Base-by-base conservation (phyloP, 1,140 invertebrate genomes). In the Steinernema feltiae region DNA sequence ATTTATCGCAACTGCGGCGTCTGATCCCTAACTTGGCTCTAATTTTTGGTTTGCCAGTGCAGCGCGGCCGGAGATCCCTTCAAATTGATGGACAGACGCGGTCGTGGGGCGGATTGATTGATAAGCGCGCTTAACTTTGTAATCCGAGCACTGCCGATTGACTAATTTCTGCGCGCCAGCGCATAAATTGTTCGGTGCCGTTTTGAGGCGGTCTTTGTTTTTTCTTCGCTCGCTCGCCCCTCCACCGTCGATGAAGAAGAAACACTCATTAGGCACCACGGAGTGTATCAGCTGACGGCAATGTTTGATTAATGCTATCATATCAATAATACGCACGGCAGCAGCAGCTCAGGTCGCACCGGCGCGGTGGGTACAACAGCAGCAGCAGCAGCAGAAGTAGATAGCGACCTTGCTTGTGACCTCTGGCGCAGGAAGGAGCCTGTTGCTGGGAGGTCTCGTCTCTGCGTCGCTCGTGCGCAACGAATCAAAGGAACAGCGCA, bases 251-350 rank as follows among this genome's bases (percentile, higher is more conserved):
- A 18, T 41, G 35, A 41, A 41, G 35, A 41, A 41, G 35, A 41
- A 41, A 41, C 35, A 41, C 7, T 41, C 35, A 41, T 41, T 41
- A 41, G 35, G n/a, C n/a, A n/a, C n/a, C n/a, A n/a, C n/a, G n/a
- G 7, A 18, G 35, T 7, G 53, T 15, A 63, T 63, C 53, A 63
- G 53, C 53, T 63, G 53, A 41, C 35, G 35, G 24, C 53, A 7
- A 27, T 27, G 53, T 63, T 63, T 63, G 53, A 63, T 63, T 63
- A 63, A 63, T 63, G 53, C 53, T 63, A 63, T 63, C 53, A 63
- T 63, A 63, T 63, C 53, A 63, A 63, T 63, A n/a, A 63, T 63
- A 27, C 53, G 53, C 53, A 21, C 24, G 15, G 53, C 41, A n/a
- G 7, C 7, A 46, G 41, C 41, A 46, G 41, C 53, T 3, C 15